These are phyloP conservation scores for Archegozetes longisetosus DNA, from an alignment of 1,140 invertebrate genomes.

Conservation along the genomic window DNA sequence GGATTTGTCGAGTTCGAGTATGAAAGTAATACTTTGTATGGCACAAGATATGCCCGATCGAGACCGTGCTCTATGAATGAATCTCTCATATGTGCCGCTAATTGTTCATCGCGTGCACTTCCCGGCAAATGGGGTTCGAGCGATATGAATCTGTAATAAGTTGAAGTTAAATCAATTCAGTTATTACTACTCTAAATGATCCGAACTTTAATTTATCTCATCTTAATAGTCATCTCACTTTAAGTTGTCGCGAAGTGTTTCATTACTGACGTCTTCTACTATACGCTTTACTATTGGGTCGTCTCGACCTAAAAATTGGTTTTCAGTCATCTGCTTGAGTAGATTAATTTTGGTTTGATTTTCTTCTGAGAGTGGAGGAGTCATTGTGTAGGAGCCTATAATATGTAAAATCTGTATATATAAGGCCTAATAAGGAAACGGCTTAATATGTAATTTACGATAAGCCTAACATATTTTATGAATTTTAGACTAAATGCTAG, in stretches of 20 bases:
- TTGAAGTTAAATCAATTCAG: neutral
- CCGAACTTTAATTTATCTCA: neutral
- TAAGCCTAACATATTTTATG: too few species aligned
- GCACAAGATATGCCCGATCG: constrained; percentile 1
- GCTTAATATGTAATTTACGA: too few species aligned
- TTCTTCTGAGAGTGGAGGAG: neutral
- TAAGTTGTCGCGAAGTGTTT: neutral
- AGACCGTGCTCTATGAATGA: neutral
- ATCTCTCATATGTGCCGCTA: neutral
- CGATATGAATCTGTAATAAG: constrained; percentile 9
- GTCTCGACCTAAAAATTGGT: neutral
- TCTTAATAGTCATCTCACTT: neutral
- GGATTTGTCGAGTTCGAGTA: neutral
- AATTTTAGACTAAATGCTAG: too few species aligned
- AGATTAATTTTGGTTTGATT: neutral
- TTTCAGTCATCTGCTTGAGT: neutral
- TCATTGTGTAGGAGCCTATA: constrained; percentile 10
- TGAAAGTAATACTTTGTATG: constrained; percentile 9
- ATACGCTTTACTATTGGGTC: constrained; percentile 1
- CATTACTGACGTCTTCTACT: neutral
- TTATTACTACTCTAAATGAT: neutral
- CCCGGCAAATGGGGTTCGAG: constrained; percentile 3
- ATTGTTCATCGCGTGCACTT: neutral
- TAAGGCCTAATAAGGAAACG: too few species aligned
- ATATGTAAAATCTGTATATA: neutral